A percentile compares a stretch with the other conserved stretches of the same genome.
phyloP scores from a whole-genome alignment of 2,113 vertebrate genomes.

The Peromyscus californicus region DNA sequence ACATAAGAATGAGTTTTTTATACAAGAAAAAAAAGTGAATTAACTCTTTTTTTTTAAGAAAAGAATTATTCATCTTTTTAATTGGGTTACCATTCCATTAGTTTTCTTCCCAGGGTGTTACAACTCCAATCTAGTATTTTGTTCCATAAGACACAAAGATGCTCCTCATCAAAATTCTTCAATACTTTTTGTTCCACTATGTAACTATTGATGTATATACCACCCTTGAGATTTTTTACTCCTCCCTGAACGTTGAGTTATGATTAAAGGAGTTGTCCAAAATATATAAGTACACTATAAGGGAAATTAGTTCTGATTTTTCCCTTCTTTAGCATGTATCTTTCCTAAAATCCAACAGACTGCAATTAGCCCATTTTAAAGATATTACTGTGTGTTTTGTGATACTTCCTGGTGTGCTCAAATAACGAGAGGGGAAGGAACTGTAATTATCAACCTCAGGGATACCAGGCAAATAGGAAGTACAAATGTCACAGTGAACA shows the following conservation, averaged over 20 bases:
- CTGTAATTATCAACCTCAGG: slow-evolving; percentile 52
- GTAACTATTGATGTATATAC: background rate
- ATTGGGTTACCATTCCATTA: background rate
- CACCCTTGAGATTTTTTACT: background rate
- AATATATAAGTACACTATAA: background rate
- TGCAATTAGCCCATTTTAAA: slow-evolving; percentile 61
- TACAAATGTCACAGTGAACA: slow-evolving; percentile 60
- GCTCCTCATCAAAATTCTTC: slow-evolving; percentile 8
- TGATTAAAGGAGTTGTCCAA: slow-evolving; percentile 12
- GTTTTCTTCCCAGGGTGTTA: background rate
- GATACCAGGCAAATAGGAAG: slow-evolving; percentile 17
- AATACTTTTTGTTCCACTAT: slow-evolving; percentile 1
- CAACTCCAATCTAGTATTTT: background rate
- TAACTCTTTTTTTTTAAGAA: background rate
- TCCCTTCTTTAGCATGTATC: background rate
- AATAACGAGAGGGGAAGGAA: slow-evolving; percentile 63
- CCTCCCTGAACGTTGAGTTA: slow-evolving; percentile 23
- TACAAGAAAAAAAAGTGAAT: background rate
- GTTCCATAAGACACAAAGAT: background rate
- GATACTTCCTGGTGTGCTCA: slow-evolving; percentile 67
- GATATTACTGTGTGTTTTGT: slow-evolving; percentile 44
- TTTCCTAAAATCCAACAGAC: slow-evolving; percentile 41
- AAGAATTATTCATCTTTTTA: background rate
- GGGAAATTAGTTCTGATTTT: slow-evolving; percentile 20
- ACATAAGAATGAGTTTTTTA: background rate